Evolutionary conservation across 2,113 vertebrate genomes (phyloP).

Genomic region (Acanthisitta chloris): DNA sequence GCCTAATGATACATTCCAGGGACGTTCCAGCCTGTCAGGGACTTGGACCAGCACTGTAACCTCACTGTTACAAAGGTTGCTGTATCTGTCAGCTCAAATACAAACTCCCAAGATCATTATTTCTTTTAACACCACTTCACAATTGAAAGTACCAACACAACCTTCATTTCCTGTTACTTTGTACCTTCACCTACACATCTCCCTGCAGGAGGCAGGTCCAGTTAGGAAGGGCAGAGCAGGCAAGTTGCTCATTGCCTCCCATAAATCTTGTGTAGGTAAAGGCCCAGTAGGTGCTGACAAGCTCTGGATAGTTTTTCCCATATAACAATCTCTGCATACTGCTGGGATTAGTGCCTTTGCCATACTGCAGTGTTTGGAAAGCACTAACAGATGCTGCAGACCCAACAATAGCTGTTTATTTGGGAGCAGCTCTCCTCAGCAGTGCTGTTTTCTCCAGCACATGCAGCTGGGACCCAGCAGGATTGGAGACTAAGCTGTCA

Average conservation of each 20-base stretch:
- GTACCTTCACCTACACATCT: neutral
- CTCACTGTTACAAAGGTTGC: neutral
- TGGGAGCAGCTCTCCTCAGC: neutral
- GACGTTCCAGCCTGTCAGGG: neutral
- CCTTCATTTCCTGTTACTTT: conserved; percentile 38
- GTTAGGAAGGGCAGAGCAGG: neutral
- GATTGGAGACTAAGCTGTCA: neutral
- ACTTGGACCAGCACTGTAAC: neutral
- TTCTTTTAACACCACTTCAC: neutral
- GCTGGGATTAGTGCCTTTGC: neutral
- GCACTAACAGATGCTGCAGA: neutral
- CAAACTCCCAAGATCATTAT: neutral
- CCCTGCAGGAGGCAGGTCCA: neutral
- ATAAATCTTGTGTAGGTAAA: neutral
- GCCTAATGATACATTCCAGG: neutral
- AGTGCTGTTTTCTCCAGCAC: neutral
- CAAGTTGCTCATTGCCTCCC: neutral
- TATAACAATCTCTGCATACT: rapidly evolving
- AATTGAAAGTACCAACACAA: neutral
- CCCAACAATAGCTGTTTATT: neutral
- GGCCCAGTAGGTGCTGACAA: neutral
- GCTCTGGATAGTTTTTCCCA: neutral
- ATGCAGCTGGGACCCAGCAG: neutral
- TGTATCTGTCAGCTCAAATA: neutral
- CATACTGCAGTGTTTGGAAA: neutral